Evolutionary conservation across 2,888 invertebrate species (phyloP).

Genomic region (Tricholauxania praeusta): DNA sequence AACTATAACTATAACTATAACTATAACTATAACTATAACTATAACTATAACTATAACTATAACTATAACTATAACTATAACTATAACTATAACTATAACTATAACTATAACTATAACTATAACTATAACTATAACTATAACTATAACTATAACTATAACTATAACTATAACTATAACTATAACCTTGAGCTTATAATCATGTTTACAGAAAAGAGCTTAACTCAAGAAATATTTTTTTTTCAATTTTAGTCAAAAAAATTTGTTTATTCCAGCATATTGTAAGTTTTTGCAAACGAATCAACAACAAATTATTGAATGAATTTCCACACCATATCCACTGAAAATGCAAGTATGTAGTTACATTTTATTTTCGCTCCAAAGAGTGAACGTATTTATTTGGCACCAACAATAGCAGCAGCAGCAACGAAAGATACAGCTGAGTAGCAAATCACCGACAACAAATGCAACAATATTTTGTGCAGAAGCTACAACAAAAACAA

Average conservation of each 20-base stretch:
- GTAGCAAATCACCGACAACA: slow-evolving; percentile 20
- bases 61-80: too few relatives aligned
- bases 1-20: too few relatives aligned
- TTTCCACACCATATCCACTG: not conserved
- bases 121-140: too few relatives aligned
- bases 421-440: slow-evolving; percentile 8
- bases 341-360: too few relatives aligned
- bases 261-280: slow-evolving; percentile 1
- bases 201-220: too few relatives aligned
- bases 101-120: too few relatives aligned
- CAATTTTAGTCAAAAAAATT: not conserved
- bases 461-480: slow-evolving; percentile 2
- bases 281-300: not conserved
- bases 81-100: too few relatives aligned
- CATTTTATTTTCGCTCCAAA: not conserved
- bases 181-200: not conserved
- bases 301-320: slow-evolving; percentile 5
- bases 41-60: too few relatives aligned
- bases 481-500: not conserved
- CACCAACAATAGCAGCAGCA: not conserved
- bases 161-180: slow-evolving; percentile 8
- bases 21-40: too few relatives aligned
- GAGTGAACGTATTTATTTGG: slow-evolving; percentile 24
- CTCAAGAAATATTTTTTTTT: not conserved
- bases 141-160: not conserved